These are phyloP conservation scores for Pao palembangensis DNA, from an alignment of 2,113 vertebrate species.

Conservation along the genomic window DNA sequence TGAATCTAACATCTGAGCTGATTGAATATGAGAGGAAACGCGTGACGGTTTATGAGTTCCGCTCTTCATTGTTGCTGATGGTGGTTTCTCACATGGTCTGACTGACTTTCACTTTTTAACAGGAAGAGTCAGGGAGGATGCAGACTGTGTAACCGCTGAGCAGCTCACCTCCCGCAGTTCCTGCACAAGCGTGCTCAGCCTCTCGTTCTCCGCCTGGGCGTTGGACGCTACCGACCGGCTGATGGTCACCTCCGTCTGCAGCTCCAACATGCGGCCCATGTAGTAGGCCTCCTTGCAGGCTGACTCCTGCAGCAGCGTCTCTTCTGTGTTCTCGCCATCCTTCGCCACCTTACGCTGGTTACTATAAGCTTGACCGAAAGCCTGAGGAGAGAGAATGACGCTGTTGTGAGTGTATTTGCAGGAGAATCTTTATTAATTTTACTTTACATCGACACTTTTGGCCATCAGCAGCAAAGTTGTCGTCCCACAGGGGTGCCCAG, in stretches of 20 bases:
- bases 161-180: slow-evolving; percentile 88
- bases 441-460: too few relatives aligned
- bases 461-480: too few relatives aligned
- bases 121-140: not conserved
- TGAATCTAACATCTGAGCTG: too few relatives aligned
- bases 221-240: slow-evolving; percentile 84
- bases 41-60: too few relatives aligned
- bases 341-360: slow-evolving; percentile 96
- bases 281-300: slow-evolving; percentile 96
- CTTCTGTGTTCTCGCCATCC: slow-evolving; percentile 93
- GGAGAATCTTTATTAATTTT: too few relatives aligned
- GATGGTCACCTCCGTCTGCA: slow-evolving; percentile 88
- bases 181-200: slow-evolving; percentile 80
- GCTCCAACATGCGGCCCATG: slow-evolving; percentile 85
- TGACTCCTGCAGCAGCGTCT: slow-evolving; percentile 92
- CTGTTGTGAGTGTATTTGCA: too few relatives aligned
- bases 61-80: too few relatives aligned
- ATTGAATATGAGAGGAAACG: too few relatives aligned
- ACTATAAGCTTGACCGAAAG: slow-evolving; percentile 95
- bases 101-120: too few relatives aligned
- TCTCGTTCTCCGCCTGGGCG: slow-evolving; percentile 85
- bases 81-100: too few relatives aligned
- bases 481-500: slow-evolving; percentile 4
- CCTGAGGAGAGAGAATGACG: slow-evolving; percentile 68
- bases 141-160: not conserved